Base-by-base conservation (phyloP, 2,113 vertebrate species). In the Trichomycterus rosablanca region DNA sequence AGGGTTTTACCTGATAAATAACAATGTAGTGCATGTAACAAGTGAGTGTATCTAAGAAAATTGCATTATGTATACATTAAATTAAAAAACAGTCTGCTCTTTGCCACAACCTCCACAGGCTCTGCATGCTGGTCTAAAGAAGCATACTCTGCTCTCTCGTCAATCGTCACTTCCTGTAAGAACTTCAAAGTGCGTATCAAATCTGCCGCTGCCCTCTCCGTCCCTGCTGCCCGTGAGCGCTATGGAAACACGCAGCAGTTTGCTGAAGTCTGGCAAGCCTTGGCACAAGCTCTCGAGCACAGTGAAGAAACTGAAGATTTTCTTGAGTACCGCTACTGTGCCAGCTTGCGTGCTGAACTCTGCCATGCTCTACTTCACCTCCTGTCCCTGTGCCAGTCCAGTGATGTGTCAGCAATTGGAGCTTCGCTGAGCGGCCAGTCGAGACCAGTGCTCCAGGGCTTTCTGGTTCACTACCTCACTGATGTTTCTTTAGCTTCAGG, bases 161-260 rank as follows among this genome's bases (percentile, higher is more conserved):
- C 85, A 0, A 94, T 92, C 0, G 92, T 99, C 40, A 92, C 87
- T 1, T 93, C 93, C 18, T 97, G 95, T 77, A 93, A 93, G 79
- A 99, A 99, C 79, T 97, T 97, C 69, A 99, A 98, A 76, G 95
- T 98, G 12, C 89, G 95, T 5, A 97, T 98, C 82, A 91, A 95
- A 63, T 96, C 96, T 0, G 95, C 96, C 0, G 85, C 89, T 1
- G 96, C 96, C 2, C 89, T 99, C 37, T 83, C 94, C 0, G 61
- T 91, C 34, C 95, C 95, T 0, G 8, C 71, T 44, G 74, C 0
- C 24, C 89, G 95, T 35, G 60, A 77, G 0, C 81, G 81, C 67
- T 99, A 97, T 0, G 95, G 96, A 2, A 81, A 88, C 23, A 35
- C 68, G 0, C 66, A 80, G 46, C 90, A 90, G 45, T 97, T 94